phyloP scores from a whole-genome alignment of 2,113 vertebrate species.

The Cnemophilus loriae region DNA sequence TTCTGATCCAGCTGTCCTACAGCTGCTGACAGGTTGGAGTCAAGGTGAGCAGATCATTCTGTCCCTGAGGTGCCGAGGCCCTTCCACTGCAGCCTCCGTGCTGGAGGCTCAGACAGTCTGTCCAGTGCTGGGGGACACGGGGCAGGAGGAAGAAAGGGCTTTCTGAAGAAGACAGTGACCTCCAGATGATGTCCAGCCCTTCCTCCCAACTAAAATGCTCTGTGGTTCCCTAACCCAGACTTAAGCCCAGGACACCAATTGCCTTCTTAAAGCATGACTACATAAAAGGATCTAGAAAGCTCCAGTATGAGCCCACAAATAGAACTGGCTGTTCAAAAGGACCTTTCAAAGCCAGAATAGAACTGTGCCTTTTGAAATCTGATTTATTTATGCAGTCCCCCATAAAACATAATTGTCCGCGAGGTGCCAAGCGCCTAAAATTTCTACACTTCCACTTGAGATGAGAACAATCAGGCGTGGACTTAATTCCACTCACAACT shows the following conservation, averaged over 20 bases:
- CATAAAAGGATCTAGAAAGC: background rate
- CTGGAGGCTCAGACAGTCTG: background rate
- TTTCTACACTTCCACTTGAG: background rate
- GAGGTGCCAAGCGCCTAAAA: background rate
- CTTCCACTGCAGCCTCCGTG: background rate
- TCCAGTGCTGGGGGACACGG: background rate
- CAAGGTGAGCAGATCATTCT: background rate
- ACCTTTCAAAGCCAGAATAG: background rate
- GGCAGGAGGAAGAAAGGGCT: background rate
- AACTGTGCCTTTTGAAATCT: background rate
- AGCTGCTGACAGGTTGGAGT: background rate
- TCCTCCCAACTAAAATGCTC: background rate
- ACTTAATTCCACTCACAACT: background rate
- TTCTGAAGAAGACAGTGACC: accelerated
- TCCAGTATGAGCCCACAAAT: background rate
- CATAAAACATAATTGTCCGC: background rate
- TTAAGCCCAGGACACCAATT: background rate
- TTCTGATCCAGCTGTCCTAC: background rate
- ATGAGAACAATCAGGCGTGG: background rate
- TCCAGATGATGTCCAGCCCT: background rate
- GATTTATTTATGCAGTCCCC: background rate
- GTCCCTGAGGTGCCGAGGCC: background rate
- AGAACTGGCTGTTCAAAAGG: background rate
- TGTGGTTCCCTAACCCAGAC: background rate
- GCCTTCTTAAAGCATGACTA: background rate